Evolutionary conservation across 2,113 vertebrate species (phyloP).

Genomic region (Dipodomys spectabilis): DNA sequence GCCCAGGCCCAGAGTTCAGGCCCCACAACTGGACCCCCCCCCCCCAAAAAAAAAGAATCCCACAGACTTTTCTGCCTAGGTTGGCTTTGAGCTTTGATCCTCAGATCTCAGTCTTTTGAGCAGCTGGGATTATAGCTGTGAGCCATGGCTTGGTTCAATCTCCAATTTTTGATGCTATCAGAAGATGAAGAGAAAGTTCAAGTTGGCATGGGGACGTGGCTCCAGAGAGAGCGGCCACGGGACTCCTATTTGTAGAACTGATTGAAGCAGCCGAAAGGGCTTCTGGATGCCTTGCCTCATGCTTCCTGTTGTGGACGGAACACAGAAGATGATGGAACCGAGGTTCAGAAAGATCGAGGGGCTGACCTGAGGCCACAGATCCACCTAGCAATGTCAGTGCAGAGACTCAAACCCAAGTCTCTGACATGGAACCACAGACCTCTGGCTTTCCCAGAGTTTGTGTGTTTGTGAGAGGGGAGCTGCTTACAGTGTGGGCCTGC

Average conservation of each 20-base stretch:
- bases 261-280: neutral
- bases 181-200: neutral
- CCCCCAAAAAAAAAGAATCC: no score
- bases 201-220: neutral
- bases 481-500: neutral
- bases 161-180: neutral
- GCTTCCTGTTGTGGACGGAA: neutral
- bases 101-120: no score
- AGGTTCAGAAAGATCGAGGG: neutral
- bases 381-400: neutral
- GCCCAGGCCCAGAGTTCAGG: no score
- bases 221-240: neutral
- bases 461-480: neutral
- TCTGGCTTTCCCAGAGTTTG: neutral
- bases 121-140: no score
- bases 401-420: neutral
- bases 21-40: no score
- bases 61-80: no score
- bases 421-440: neutral
- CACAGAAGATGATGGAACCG: neutral
- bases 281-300: accelerated
- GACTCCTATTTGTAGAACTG: accelerated
- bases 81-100: no score
- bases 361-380: neutral
- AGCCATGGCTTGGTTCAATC: neutral